Conservation (phyloP, 2,888 invertebrate species). For the Mesorhabditis spiculigera region DNA sequence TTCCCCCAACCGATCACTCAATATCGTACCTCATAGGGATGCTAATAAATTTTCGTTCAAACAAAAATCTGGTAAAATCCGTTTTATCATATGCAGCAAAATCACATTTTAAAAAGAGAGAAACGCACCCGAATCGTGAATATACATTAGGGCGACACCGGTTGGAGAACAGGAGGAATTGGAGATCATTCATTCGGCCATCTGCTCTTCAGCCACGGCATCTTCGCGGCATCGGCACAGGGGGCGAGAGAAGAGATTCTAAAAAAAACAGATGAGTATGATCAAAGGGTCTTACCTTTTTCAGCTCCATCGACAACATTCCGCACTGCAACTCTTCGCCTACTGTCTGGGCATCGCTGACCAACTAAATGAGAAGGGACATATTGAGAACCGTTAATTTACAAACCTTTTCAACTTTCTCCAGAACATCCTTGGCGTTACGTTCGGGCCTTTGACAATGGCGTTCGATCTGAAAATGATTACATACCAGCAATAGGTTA, state of each 20-base stretch:
- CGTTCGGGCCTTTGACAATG: constrained; percentile 17
- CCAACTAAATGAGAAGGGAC: constrained; percentile 11
- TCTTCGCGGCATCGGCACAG: neutral
- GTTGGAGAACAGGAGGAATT: neutral
- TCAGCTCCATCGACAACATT: constrained; percentile 68
- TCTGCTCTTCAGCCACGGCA: neutral
- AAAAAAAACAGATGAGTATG: neutral
- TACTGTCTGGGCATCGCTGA: constrained; percentile 26
- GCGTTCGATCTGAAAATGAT: constrained; percentile 15
- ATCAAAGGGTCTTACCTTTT: constrained; percentile 69
- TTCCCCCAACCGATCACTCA: too few species aligned
- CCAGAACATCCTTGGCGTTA: constrained; percentile 16
- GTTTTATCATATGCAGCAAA: neutral
- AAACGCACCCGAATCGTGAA: neutral
- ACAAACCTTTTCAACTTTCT: constrained; percentile 22
- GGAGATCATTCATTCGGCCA: neutral
- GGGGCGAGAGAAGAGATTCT: constrained; percentile 1
- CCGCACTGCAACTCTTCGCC: constrained; percentile 30
- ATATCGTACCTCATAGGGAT: too few species aligned
- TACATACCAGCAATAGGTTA: neutral
- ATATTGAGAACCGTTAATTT: neutral
- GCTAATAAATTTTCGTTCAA: too few species aligned
- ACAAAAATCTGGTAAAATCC: too few species aligned
- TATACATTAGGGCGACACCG: neutral
- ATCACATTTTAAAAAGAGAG: neutral